phyloP scores from a whole-genome alignment of 2,113 vertebrate species.

The Telmatochromis brichardi region DNA sequence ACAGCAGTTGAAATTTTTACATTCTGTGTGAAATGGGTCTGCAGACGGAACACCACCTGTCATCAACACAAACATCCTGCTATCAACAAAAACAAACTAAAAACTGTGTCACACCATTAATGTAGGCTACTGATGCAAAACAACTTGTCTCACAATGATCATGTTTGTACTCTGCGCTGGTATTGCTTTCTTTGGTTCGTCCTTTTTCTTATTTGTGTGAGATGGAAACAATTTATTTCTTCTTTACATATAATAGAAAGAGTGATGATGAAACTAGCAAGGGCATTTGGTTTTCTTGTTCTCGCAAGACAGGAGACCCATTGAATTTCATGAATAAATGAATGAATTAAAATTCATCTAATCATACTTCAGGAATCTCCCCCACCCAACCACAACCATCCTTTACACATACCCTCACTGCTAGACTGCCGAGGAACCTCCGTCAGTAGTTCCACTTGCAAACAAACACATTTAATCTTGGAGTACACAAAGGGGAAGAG shows the following conservation, averaged over 20 bases:
- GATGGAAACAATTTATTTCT: slow-evolving; percentile 58
- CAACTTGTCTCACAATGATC: slow-evolving; percentile 39
- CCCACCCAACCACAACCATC: background rate
- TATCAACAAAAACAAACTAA: slow-evolving; percentile 55
- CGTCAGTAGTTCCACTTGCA: slow-evolving; percentile 41
- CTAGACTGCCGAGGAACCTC: slow-evolving; percentile 39
- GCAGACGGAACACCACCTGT: slow-evolving; percentile 51
- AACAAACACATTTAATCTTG: slow-evolving; percentile 61
- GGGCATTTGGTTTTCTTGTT: slow-evolving; percentile 57
- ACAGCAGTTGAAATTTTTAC: slow-evolving; percentile 1
- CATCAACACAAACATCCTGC: slow-evolving; percentile 42
- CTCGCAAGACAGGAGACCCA: slow-evolving; percentile 57
- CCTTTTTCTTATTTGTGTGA: slow-evolving; percentile 48
- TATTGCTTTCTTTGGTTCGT: slow-evolving; percentile 51
- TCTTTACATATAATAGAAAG: slow-evolving; percentile 67
- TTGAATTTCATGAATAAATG: slow-evolving; percentile 73
- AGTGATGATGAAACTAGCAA: slow-evolving; percentile 63
- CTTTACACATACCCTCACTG: background rate
- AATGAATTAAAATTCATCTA: slow-evolving; percentile 73
- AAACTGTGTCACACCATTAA: slow-evolving; percentile 58
- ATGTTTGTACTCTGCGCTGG: slow-evolving; percentile 43
- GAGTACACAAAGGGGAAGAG: slow-evolving; percentile 13
- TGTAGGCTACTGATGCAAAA: slow-evolving; percentile 51
- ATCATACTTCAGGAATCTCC: slow-evolving; percentile 64
- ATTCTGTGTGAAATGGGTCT: slow-evolving; percentile 26